Base-by-base conservation (phyloP, 1,140 invertebrate species). In the Pomacea maculata region DNA sequence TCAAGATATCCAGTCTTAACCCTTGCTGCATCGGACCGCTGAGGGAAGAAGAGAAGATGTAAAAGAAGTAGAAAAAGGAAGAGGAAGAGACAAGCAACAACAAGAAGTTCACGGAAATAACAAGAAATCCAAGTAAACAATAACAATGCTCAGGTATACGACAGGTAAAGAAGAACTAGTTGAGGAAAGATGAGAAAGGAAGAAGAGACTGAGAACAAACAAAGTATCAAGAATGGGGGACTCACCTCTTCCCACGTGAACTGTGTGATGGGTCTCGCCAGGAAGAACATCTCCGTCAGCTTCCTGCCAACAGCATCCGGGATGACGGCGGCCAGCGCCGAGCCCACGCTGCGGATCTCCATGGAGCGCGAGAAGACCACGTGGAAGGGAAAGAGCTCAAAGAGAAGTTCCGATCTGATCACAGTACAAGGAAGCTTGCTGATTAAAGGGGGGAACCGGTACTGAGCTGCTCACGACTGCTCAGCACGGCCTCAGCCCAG, bases 381-480 rank as follows among this genome's bases (percentile, higher is more conserved):
- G 91, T 97, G 97, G 92, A 99, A 99, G 10, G 98, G 98, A 92
- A 99, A 99, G 87, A 99, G 97, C 90, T 99, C 97, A 86, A 99
- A 98, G 15, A 99, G 93, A 10, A 98, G 86, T 29, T 92, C 89
- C 95, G 84, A 98, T 19, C 96, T 84, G 34, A 61, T 61, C 57
- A 61, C 57, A 61, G 15, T 61, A 61, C 11, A 61, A 61, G 57
- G 57, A 61, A 61, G 57, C 57, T 17, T 61, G 57, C 11, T 11
- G 57, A 14, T 61, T 11, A 61, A 61, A 61, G 57, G 57, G 11
- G 15, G 57, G 57, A 4, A 61, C 57, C 11, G 15, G 57, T 61
- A 61, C 57, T 61, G 57, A 61, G 57, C 57, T 61, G 57, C 57
- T 14, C 57, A 61, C 57, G 57, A 61, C 57, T 61, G 57, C 57